These are phyloP conservation scores for Drosophila quinaria DNA, from an alignment of 2,888 invertebrate genomes.

Conservation along the genomic window DNA sequence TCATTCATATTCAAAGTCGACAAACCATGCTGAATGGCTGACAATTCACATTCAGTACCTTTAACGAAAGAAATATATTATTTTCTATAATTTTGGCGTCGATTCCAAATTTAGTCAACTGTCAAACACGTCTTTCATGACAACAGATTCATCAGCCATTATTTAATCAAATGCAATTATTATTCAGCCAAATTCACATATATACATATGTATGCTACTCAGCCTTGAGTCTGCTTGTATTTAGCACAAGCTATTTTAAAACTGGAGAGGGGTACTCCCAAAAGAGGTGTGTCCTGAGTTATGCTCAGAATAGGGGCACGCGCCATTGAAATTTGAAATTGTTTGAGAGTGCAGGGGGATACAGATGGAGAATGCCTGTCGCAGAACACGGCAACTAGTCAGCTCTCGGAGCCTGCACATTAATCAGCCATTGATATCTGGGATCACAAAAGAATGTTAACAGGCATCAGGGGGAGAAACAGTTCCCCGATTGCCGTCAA, in stretches of 20 bases:
- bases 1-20: constrained; percentile 1
- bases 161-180: constrained; percentile 15
- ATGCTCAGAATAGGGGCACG: constrained; percentile 30
- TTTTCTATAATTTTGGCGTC: background rate
- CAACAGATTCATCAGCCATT: constrained; percentile 2
- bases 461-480: constrained; percentile 36
- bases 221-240: constrained; percentile 17
- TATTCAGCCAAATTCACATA: background rate
- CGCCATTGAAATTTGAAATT: constrained; percentile 47
- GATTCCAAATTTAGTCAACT: background rate
- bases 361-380: background rate
- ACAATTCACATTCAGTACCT: background rate
- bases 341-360: constrained; percentile 7
- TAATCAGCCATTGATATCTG: constrained; percentile 80
- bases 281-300: constrained; percentile 11
- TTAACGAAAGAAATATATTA: background rate
- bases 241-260: constrained; percentile 28
- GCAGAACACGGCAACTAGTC: constrained; percentile 25
- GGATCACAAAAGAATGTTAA: constrained; percentile 54
- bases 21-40: background rate
- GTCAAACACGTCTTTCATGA: background rate
- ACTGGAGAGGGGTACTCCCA: background rate
- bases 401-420: constrained; percentile 32
- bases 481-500: background rate
- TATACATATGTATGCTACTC: constrained; percentile 1